Percentiles rank a stretch among this genome's conserved stretches.
These are phyloP conservation scores for Diceros bicornis DNA, from an alignment of 2,797 vertebrate genomes.

Conservation along the genomic window DNA sequence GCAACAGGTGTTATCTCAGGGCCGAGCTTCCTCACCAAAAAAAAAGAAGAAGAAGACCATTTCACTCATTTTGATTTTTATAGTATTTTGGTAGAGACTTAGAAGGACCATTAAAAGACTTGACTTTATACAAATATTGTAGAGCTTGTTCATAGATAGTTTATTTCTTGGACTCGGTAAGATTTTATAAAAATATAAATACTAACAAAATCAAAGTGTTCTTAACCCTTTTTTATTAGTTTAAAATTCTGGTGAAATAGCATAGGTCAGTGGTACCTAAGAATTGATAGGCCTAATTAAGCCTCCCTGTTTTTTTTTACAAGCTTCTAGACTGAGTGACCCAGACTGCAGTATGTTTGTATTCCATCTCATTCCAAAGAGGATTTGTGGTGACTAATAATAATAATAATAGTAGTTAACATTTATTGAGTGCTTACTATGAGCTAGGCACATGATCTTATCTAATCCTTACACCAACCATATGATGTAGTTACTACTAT, in stretches of 20 bases:
- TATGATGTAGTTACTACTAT: not conserved
- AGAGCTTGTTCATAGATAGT: not conserved
- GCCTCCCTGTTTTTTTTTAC: not conserved
- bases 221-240: not conserved
- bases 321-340: not conserved
- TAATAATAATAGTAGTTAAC: too few relatives aligned
- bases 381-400: not conserved
- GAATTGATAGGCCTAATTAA: not conserved
- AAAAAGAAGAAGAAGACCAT: not conserved
- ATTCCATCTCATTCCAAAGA: not conserved
- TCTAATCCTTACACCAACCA: not conserved
- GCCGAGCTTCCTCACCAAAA: too few relatives aligned
- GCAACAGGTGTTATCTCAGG: too few relatives aligned
- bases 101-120: not conserved
- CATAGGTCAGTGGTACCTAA: not conserved
- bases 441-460: not conserved
- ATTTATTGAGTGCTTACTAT: not conserved
- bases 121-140: not conserved
- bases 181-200: not conserved
- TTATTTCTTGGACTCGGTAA: not conserved
- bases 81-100: not conserved
- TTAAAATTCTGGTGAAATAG: not conserved
- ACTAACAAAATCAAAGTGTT: not conserved
- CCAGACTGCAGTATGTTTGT: not conserved
- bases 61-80: not conserved